These are phyloP conservation scores for Galleria mellonella DNA, from an alignment of 1,140 invertebrate species.

Conservation along the genomic window DNA sequence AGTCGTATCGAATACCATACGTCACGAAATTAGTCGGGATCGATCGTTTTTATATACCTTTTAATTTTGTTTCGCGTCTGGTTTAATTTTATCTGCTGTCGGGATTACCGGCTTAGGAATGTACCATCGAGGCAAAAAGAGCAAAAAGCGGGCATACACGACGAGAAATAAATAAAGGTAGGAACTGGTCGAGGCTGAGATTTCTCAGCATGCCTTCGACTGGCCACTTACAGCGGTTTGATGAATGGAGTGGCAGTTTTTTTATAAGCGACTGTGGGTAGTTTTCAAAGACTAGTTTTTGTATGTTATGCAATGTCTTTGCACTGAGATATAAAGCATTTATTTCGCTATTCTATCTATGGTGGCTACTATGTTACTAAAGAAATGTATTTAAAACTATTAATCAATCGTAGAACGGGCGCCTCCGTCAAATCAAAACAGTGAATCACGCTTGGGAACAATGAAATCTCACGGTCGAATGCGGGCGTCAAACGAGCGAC, in stretches of 20 bases:
- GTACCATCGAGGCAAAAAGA: conserved; percentile 63
- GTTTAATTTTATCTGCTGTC: conserved; percentile 72
- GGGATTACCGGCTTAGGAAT: conserved; percentile 73
- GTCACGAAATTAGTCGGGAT: conserved; percentile 69
- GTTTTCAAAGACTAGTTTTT: conserved; percentile 37
- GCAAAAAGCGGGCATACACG: conserved; percentile 59
- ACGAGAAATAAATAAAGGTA: conserved; percentile 69
- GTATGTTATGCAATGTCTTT: conserved; percentile 18
- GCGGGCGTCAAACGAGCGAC: conserved; percentile 60
- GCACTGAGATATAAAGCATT: not conserved
- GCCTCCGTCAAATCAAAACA: conserved; percentile 54
- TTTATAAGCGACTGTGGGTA: conserved; percentile 30
- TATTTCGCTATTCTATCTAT: too few species aligned
- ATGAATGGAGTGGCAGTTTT: conserved; percentile 64
- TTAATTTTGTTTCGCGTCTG: conserved; percentile 74
- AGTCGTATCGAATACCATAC: conserved; percentile 59
- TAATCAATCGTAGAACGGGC: conserved; percentile 56
- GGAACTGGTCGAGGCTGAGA: conserved; percentile 58
- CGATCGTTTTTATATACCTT: conserved; percentile 68
- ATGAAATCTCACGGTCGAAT: conserved; percentile 65
- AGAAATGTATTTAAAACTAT: conserved; percentile 46
- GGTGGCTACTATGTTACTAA: conserved; percentile 10
- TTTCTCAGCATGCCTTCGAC: conserved; percentile 50
- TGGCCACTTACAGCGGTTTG: conserved; percentile 30
- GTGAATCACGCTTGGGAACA: conserved; percentile 64